Evolutionary conservation across 2,888 invertebrate genomes (phyloP), one percentile per base, ranked within the genome.

Genomic region (Rotaria macrura): DNA sequence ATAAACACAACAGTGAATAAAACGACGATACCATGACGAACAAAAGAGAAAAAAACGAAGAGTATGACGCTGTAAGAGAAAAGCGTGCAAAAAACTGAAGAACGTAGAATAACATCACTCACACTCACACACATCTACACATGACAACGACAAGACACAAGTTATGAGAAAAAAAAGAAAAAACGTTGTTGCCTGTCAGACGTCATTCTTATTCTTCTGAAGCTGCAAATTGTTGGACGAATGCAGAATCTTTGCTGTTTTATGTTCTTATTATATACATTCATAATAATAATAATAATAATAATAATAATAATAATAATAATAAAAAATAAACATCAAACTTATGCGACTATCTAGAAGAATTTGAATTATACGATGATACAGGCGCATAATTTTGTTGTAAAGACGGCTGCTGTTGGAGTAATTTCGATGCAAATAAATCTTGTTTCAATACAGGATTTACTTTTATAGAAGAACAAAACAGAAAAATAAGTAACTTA

Each of bases 231-330:
- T 65, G 34, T 65, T 65, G 65, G 20, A 65, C 65, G 65, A 65
- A 29, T 65, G 65, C 65, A 65, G 65, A 17, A 65, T 65, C 20
- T 65, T 29, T 65, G 34, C 65, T 65, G 65, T 34, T 38, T 34
- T 65, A 65, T 65, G 65, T 65, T 65, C 65, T 65, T 65, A 65
- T 65, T 65, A 65, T 65, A 65, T 65, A 65, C 65, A 65, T 65
- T 14, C 20, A 65, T 65, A 65, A 34, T 65, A 65, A 65, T 65
- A 34, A 52, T 52, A 52, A 52, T 52, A 20, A 52, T 52, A 52
- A 49, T 49, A 4, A 52, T 9, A 23, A 65, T 34, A 38, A 65
- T 52, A 52, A 52, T 52, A 20, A 52, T 52, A 52, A 49, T 49
- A 4, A 52, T 9, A 23, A 65, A 65, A 38, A 65, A 65, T 65